These are phyloP conservation scores for Nycteola revayana DNA, from an alignment of 2,888 invertebrate species.

Conservation along the genomic window DNA sequence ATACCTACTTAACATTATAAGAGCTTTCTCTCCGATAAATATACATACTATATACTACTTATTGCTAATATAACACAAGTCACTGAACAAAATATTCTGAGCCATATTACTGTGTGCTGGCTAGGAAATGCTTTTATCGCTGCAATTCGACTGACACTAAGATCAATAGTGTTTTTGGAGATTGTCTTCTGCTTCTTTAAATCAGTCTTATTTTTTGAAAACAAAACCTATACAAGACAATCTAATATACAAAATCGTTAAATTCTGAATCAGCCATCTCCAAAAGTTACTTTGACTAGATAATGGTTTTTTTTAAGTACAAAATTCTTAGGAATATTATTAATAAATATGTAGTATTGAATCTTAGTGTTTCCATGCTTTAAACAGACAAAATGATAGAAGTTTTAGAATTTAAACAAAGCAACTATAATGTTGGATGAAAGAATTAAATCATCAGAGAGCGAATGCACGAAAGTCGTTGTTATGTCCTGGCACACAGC, in stretches of 20 bases:
- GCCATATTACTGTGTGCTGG: conserved; percentile 44
- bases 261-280: conserved; percentile 32
- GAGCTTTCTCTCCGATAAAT: conserved; percentile 47
- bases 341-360: conserved; percentile 23
- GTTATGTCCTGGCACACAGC: conserved; percentile 42
- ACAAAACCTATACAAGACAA: conserved; percentile 17
- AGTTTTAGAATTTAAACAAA: conserved; percentile 10
- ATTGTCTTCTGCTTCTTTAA: conserved; percentile 23
- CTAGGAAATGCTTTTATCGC: conserved; percentile 32
- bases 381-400: conserved; percentile 7
- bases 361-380: conserved; percentile 51
- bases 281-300: conserved; percentile 55
- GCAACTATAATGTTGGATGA: conserved; percentile 16
- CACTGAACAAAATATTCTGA: conserved; percentile 43
- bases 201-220: conserved; percentile 45
- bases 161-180: conserved; percentile 31
- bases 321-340: conserved; percentile 28
- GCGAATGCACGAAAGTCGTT: conserved; percentile 33
- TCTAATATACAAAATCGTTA: conserved; percentile 12
- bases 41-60: conserved; percentile 47
- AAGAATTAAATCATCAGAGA: conserved; percentile 36
- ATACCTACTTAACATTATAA: conserved; percentile 35
- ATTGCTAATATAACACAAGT: conserved; percentile 55
- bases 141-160: conserved; percentile 42
- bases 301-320: conserved; percentile 55